phyloP scores from a whole-genome alignment of 2,113 vertebrate genomes.

The Neomonachus schauinslandi region DNA sequence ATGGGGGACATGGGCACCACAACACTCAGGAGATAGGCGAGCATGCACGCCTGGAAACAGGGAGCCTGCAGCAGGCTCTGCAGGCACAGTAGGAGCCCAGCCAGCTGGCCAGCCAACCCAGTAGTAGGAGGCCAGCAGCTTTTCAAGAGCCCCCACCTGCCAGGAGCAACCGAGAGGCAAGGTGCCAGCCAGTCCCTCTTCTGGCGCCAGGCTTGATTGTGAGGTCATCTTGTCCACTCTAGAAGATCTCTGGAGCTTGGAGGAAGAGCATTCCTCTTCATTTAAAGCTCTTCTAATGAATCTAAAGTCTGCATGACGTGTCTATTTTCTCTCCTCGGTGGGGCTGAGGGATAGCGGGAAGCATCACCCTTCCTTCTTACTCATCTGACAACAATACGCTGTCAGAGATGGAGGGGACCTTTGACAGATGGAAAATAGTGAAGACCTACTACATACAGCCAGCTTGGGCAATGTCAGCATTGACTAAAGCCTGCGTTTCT shows the following conservation, averaged over 20 bases:
- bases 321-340: neutral
- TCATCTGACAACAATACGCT: neutral
- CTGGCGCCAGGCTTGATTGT: neutral
- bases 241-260: neutral
- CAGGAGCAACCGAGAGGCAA: neutral
- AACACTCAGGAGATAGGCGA: neutral
- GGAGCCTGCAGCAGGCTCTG: neutral
- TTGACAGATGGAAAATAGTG: conserved; percentile 13
- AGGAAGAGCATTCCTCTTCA: neutral
- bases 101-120: neutral
- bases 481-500: conserved; percentile 21
- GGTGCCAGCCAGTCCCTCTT: neutral
- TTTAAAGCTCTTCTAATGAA: conserved; percentile 29
- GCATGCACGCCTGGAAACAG: neutral
- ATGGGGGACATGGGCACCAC: neutral
- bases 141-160: neutral
- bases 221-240: neutral
- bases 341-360: neutral
- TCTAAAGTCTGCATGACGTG: neutral
- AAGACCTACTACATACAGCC: neutral
- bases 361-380: conserved; percentile 1
- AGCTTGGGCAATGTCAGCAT: neutral
- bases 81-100: neutral
- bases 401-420: neutral
- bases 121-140: neutral